Evolutionary conservation across 1,140 invertebrate genomes (phyloP), one percentile per base, ranked within the genome.

Genomic region (Listronotus oregonensis): DNA sequence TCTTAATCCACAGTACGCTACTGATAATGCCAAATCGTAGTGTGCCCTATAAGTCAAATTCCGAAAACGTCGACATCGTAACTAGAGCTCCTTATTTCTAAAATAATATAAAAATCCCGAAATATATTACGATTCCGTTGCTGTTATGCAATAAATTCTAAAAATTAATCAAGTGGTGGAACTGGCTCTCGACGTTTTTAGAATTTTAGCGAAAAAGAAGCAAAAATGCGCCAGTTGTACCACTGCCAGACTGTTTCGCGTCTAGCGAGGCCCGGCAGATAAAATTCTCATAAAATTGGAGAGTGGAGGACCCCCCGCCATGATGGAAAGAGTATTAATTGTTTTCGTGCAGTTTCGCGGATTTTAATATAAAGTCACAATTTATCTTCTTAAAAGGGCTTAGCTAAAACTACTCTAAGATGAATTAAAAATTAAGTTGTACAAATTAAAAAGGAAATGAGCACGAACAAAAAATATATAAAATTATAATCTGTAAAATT

Each of bases 121-220:
- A 63, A 69, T 69, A 69, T 69, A 71, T 71, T 67, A 71, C 59
- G 61, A 67, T 67, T 69, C 64, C 62, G 55, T 65, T 66, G 57
- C 64, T 64, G 65, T 70, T 70, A 70, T 71, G 64, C 64, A 70
- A 73, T 73, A 73, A 73, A 73, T 73, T 69, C 68, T 64, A 70
- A 73, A 73, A 73, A 73, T 73, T 73, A 73, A 73, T 73, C 72
- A 73, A 73, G 68, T 64, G 67, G 57, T 66, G 67, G 62, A 70
- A 67, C 72, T 64, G 68, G 55, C 60, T 69, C 62, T 68, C 67
- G 72, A 73, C 70, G 59, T 61, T 61, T 61, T 61, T 61, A 61
- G 59, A 32, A 73, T 72, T 70, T 70, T 65, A 68, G 70, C 49
- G 54, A 64, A 71, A 73, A 73, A 70, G 67, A 64, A 73, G 64